Conservation (phyloP, 1,140 invertebrate species). For the Pentalonia nigronervosa region DNA sequence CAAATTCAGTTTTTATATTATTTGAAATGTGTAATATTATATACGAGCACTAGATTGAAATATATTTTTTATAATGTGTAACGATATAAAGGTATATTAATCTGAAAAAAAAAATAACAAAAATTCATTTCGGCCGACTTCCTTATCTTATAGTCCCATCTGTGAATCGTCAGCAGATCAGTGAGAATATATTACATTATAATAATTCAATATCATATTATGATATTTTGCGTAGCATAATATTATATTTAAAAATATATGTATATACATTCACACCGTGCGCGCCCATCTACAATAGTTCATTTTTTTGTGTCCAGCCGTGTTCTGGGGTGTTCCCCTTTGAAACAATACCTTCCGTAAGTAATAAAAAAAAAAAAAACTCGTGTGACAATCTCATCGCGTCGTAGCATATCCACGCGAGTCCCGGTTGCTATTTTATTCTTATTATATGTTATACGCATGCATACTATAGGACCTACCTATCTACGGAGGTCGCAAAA, state of each 20-base stretch:
- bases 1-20: no score
- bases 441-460: neutral
- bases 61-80: no score
- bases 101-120: neutral
- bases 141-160: neutral
- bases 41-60: no score
- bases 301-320: conserved; percentile 4
- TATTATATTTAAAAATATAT: neutral
- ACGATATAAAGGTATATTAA: no score
- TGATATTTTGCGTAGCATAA: neutral
- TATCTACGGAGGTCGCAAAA: neutral
- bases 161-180: neutral
- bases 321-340: conserved; percentile 21
- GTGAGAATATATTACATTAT: neutral
- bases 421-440: neutral
- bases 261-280: neutral
- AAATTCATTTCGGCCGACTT: neutral
- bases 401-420: neutral
- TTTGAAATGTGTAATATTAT: no score
- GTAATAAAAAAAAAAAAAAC: conserved; percentile 20
- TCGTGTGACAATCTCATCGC: conserved; percentile 2
- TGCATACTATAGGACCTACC: neutral
- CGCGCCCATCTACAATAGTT: neutral
- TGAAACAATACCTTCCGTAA: neutral
- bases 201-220: neutral